These are phyloP conservation scores for Rhinogobius similis DNA, from an alignment of 2,113 vertebrate genomes.

Conservation along the genomic window DNA sequence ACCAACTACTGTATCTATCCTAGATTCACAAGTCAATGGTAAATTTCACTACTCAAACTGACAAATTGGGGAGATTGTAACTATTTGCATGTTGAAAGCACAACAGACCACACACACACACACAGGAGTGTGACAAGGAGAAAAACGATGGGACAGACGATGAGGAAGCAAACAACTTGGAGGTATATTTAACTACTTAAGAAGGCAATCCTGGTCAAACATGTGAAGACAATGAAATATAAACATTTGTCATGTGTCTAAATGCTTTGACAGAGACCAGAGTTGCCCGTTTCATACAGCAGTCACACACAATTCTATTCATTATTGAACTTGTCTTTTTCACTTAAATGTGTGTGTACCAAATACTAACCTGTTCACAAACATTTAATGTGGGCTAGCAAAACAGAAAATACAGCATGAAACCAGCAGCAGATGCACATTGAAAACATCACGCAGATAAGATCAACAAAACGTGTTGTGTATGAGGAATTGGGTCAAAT, in stretches of 20 bases:
- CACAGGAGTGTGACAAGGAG: slow-evolving; percentile 21
- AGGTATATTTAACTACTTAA: slow-evolving; percentile 42
- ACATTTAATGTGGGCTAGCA: slow-evolving; percentile 99
- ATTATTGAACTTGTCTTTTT: slow-evolving; percentile 52
- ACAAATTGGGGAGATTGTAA: not conserved
- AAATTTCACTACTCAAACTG: not conserved
- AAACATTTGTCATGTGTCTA: not conserved
- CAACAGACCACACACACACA: slow-evolving; percentile 67
- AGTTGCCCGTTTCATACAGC: slow-evolving; percentile 57
- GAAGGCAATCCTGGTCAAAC: slow-evolving; percentile 65
- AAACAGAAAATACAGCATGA: slow-evolving; percentile 94
- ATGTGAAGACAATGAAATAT: slow-evolving; percentile 18
- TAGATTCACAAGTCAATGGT: not conserved
- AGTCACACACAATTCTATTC: slow-evolving; percentile 27
- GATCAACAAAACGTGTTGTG: slow-evolving; percentile 50
- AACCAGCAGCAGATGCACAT: slow-evolving; percentile 85
- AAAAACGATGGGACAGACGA: slow-evolving; percentile 23
- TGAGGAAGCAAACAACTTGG: slow-evolving; percentile 33
- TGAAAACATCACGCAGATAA: slow-evolving; percentile 74
- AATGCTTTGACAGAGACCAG: slow-evolving; percentile 39
- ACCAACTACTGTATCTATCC: not conserved
- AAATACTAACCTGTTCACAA: slow-evolving; percentile 99
- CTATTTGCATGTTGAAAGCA: slow-evolving; percentile 46
- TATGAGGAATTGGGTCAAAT: slow-evolving; percentile 27
- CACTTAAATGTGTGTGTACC: slow-evolving; percentile 71